Evolutionary conservation across 2,113 vertebrate genomes (phyloP), one percentile per base, ranked within the genome.

Genomic region (Cheilinus undulatus): DNA sequence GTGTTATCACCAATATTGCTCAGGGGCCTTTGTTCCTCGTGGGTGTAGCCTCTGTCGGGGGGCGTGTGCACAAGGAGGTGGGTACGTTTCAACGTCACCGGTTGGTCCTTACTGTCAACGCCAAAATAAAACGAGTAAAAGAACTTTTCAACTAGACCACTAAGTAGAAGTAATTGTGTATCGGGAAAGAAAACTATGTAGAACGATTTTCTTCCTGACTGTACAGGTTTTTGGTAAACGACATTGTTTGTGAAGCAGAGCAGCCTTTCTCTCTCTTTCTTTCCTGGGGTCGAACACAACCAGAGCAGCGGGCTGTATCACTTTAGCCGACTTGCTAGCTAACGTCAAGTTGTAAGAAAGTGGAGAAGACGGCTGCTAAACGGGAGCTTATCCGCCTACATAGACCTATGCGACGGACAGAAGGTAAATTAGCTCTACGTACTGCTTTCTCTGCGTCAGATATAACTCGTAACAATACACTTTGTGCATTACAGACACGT

Each of bases 401-500:
- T 73, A 83, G 73, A 90, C 91, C 56, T 89, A 92, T 94, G 92
- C 88, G 87, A 91, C 91, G 82, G 80, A 75, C 32, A 76, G 54
- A 82, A 93, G 93, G 93, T 94, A 93, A 78, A 65, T 8, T 0
- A 34, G 9, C 40, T 20, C 40, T 5, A 30, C 4, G 9, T 7
- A 9, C 23, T 5, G 14, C 75, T 43, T 36, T 43, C 23, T 50
- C 34, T 42, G 7, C 51, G 9, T 22, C 15, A 23, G 3, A 49
- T 27, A 20, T 20, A 40, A 12, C 1, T 46, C 42, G 20, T 8
- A 28, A 20, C 34, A 0, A 9, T 14, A 20, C 45, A 11, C 3
- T 3, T 4, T 3, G 46, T 27, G 51, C 12, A 28, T 27, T 4
- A 46, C 15, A 12, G 5, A 19, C 42, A n/a, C 42, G 15, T 30